phyloP scores from a whole-genome alignment of 2,888 invertebrate species.

The Himalopsyche japonica region DNA sequence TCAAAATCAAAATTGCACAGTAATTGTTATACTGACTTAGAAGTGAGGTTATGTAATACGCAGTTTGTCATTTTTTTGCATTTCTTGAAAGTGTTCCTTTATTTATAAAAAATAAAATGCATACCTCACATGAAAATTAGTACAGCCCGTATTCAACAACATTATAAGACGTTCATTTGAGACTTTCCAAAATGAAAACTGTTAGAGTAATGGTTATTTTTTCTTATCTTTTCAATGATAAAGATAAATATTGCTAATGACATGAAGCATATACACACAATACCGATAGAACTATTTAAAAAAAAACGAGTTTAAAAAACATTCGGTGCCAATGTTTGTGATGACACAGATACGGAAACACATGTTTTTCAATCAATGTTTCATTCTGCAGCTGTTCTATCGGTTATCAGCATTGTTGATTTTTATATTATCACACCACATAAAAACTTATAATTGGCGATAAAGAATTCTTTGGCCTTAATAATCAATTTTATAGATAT shows the following conservation, averaged over 20 bases:
- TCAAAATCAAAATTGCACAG: too few species aligned
- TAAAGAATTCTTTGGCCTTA: too few species aligned
- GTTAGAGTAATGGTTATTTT: neutral
- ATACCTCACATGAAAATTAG: neutral
- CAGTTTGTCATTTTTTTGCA: neutral
- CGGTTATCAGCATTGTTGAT: neutral
- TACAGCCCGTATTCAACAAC: neutral
- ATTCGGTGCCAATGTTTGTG: neutral
- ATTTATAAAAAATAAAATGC: neutral
- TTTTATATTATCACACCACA: neutral
- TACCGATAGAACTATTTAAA: neutral
- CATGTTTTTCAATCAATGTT: neutral
- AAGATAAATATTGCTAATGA: neutral
- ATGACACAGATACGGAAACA: neutral
- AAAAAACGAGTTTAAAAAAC: neutral
- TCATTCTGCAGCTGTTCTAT: neutral
- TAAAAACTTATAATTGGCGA: too few species aligned
- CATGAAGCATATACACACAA: neutral
- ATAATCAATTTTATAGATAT: too few species aligned
- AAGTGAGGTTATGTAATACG: neutral
- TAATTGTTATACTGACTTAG: too few species aligned
- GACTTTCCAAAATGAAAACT: neutral
- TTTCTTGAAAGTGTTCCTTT: neutral
- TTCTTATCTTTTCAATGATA: neutral
- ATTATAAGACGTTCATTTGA: neutral